These are phyloP conservation scores for Parelbella ahira DNA, from an alignment of 2,888 invertebrate species.

Conservation along the genomic window DNA sequence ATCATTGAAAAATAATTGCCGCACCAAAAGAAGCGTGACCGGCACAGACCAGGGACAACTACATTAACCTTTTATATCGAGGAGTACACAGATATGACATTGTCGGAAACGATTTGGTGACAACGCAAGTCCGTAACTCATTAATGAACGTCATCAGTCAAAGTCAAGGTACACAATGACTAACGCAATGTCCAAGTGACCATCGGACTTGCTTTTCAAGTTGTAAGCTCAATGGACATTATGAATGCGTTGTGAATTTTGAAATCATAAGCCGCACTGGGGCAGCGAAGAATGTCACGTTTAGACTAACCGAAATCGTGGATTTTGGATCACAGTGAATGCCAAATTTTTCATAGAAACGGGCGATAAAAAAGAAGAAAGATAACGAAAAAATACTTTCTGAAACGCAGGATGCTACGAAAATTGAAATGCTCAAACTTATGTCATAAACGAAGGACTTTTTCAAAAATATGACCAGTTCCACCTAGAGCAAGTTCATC, in stretches of 20 bases:
- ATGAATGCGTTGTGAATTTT: conserved; percentile 6
- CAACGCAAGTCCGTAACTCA: conserved; percentile 26
- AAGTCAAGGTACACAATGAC: conserved; percentile 43
- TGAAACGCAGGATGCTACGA: no score
- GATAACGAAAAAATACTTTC: no score
- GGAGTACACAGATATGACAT: conserved; percentile 17
- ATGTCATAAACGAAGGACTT: no score
- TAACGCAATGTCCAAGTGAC: conserved; percentile 33
- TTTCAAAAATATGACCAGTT: no score
- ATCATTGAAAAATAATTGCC: conserved; percentile 22
- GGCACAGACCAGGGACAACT: conserved; percentile 8
- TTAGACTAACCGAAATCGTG: not conserved
- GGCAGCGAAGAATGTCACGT: not conserved
- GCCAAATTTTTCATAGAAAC: no score
- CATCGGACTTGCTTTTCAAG: conserved; percentile 11
- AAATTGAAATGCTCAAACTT: no score
- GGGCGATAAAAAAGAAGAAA: no score
- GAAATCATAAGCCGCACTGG: conserved; percentile 14
- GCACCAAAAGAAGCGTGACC: conserved; percentile 28
- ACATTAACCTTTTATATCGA: conserved; percentile 18
- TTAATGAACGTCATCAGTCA: conserved; percentile 47
- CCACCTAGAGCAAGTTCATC: no score
- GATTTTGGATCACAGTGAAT: no score
- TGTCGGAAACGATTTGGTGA: conserved; percentile 27
- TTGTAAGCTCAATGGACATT: conserved; percentile 14